Conservation (phyloP, 2,888 invertebrate species). For the Pyrgus malvae region DNA sequence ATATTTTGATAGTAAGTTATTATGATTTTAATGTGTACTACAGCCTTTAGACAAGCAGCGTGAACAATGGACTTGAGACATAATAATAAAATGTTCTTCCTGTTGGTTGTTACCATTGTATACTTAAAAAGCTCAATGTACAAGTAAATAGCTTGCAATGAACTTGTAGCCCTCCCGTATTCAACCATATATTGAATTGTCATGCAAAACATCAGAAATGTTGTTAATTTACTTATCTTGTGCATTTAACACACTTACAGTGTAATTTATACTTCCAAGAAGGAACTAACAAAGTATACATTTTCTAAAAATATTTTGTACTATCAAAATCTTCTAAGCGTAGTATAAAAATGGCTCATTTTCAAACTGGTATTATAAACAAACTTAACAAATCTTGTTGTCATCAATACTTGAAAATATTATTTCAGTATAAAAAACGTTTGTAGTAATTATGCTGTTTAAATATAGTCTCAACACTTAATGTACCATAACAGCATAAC, state of each 20-base stretch:
- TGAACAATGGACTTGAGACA: background rate
- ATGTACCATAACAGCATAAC: too few species aligned
- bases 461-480: too few species aligned
- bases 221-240: background rate
- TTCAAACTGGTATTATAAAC: too few species aligned
- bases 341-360: constrained; percentile 4
- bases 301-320: constrained; percentile 1
- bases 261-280: background rate
- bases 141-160: background rate
- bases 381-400: too few species aligned
- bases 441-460: too few species aligned
- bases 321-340: background rate
- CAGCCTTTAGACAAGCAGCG: constrained; percentile 1
- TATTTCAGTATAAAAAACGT: too few species aligned
- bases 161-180: background rate
- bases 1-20: background rate
- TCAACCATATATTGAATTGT: too few species aligned
- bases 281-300: background rate
- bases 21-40: constrained; percentile 14
- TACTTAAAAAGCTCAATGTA: constrained; percentile 8
- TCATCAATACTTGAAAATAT: too few species aligned
- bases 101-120: constrained; percentile 5
- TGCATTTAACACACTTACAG: constrained; percentile 8
- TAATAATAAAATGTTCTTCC: constrained; percentile 1
- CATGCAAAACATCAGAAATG: too few species aligned